Percentiles rank a stretch among this genome's conserved stretches.
These are phyloP conservation scores for Neolamprologus modestus DNA, from an alignment of 2,113 vertebrate genomes.

Conservation along the genomic window DNA sequence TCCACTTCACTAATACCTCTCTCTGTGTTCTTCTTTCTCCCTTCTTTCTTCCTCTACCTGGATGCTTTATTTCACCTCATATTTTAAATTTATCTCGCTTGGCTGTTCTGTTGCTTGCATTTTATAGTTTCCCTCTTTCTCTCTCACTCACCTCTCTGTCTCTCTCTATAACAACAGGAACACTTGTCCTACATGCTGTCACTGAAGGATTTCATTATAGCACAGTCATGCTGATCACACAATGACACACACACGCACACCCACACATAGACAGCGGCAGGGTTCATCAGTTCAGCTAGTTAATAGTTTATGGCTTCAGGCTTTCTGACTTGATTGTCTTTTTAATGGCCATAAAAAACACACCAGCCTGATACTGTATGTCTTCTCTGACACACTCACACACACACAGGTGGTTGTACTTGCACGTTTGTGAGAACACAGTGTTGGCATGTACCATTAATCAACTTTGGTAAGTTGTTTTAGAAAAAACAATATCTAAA, in stretches of 20 bases:
- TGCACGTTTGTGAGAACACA: background rate
- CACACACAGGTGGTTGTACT: background rate
- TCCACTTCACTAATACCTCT: background rate
- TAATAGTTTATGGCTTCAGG: conserved; percentile 54
- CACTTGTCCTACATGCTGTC: conserved; percentile 29
- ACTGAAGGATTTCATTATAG: conserved; percentile 30
- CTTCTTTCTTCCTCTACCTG: background rate
- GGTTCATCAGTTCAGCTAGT: conserved; percentile 39
- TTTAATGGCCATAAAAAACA: conserved; percentile 49
- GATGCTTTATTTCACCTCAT: background rate
- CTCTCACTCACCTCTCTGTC: background rate
- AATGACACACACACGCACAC: background rate
- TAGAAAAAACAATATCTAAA: background rate
- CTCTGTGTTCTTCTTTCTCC: background rate
- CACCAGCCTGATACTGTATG: conserved; percentile 10
- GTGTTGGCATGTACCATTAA: background rate
- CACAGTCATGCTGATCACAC: conserved; percentile 7
- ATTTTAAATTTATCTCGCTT: background rate
- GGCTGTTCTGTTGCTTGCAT: background rate
- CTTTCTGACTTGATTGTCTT: conserved; percentile 53
- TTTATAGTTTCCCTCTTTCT: background rate
- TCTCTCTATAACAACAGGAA: conserved; percentile 14
- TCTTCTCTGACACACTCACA: background rate
- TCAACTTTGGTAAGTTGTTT: background rate
- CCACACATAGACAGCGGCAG: background rate